Evolutionary conservation across 2,888 invertebrate species (phyloP).

Genomic region (Thumatha senex): DNA sequence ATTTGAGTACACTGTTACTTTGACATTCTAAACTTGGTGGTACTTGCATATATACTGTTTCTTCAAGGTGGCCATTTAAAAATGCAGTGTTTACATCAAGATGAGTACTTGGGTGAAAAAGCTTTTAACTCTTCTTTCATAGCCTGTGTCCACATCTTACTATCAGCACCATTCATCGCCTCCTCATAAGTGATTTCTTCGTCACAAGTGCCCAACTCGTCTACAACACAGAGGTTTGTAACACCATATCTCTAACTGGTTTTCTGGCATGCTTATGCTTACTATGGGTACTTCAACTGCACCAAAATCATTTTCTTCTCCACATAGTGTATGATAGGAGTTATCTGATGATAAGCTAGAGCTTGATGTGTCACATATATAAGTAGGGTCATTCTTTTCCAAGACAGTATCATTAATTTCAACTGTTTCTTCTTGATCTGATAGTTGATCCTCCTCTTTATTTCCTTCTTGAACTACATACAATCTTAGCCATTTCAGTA

Average conservation of each 20-base stretch:
- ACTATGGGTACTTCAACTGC: background rate
- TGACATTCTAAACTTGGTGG: no score
- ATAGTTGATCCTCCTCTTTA: background rate
- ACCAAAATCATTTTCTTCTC: background rate
- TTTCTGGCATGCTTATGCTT: slow-evolving; percentile 2
- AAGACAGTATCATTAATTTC: background rate
- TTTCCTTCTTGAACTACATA: background rate
- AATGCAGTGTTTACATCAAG: no score
- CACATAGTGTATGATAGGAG: background rate
- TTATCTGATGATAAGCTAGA: background rate
- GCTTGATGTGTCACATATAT: background rate
- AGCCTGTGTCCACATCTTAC: slow-evolving; percentile 19
- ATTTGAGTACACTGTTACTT: no score
- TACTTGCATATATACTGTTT: no score
- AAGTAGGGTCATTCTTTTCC: background rate
- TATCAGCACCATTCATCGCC: background rate
- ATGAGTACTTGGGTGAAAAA: no score
- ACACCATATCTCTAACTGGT: slow-evolving; percentile 2
- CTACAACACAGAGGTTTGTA: no score
- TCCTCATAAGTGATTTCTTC: background rate
- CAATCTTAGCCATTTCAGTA: background rate
- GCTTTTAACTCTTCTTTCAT: slow-evolving; percentile 25
- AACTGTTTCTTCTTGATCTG: background rate
- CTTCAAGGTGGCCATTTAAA: no score
- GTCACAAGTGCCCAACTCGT: no score